phyloP scores from a whole-genome alignment of 64 coral and sea anemone genomes.

The Stichodactyla helianthus region DNA sequence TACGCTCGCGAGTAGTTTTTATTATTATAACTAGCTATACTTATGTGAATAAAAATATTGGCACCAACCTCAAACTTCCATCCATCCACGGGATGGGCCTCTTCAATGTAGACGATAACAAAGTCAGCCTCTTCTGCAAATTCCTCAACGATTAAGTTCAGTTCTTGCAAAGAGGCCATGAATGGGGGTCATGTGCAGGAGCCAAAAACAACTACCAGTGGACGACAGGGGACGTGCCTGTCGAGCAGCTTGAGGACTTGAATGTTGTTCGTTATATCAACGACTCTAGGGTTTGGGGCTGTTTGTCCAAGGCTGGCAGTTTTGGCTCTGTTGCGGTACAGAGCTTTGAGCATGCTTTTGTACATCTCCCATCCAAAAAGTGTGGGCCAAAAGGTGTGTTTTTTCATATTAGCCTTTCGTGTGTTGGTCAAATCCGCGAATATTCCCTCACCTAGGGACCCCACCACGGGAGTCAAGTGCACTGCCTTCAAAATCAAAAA shows the following conservation, averaged over 20 bases:
- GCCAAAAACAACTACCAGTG: conserved; percentile 67
- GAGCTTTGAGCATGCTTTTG: conserved; percentile 1
- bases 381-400: conserved; percentile 37
- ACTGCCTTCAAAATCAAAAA: not conserved
- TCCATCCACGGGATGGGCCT: conserved; percentile 69
- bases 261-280: conserved; percentile 25
- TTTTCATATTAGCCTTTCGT: conserved; percentile 1
- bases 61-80: conserved; percentile 69
- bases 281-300: conserved; percentile 44
- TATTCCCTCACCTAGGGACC: not conserved
- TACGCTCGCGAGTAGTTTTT: too few species aligned
- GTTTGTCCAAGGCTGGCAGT: conserved; percentile 33
- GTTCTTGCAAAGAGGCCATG: conserved; percentile 44
- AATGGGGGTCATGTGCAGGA: conserved; percentile 69
- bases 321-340: conserved; percentile 50
- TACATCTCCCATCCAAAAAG: conserved; percentile 70
- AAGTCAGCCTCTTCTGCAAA: conserved; percentile 68
- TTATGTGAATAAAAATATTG: not conserved
- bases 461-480: not conserved
- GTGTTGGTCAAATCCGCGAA: not conserved
- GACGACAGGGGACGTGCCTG: conserved; percentile 24
- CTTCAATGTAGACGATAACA: conserved; percentile 81
- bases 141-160: conserved; percentile 32
- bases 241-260: conserved; percentile 33
- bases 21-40: too few species aligned